phyloP scores from a whole-genome alignment of 2,888 invertebrate genomes.

The Meta bourneti region DNA sequence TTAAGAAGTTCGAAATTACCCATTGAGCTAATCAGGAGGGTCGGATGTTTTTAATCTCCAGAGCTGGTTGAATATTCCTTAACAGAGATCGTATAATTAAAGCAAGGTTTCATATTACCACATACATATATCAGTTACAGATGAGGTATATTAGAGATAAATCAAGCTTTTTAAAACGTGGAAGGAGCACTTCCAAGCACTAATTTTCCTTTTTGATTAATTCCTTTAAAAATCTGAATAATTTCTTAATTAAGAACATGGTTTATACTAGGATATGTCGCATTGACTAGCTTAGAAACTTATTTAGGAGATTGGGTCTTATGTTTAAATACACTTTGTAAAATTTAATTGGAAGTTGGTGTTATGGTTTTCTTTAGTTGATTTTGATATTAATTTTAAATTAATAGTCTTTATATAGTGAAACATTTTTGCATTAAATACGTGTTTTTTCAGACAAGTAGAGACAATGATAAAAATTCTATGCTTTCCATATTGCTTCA shows the following conservation, averaged over 20 bases:
- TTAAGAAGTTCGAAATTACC: too few relatives aligned
- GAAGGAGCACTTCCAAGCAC: neutral
- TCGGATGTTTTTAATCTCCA: neutral
- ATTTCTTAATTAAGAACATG: neutral
- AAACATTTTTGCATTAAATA: too few relatives aligned
- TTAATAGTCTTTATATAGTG: too few relatives aligned
- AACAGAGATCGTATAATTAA: neutral
- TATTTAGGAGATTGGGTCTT: neutral
- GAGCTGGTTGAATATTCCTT: neutral
- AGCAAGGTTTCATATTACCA: neutral
- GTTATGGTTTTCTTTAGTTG: neutral
- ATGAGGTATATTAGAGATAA: neutral
- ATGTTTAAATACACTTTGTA: neutral
- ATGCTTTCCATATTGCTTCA: too few relatives aligned
- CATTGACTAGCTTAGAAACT: neutral
- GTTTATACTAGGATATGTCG: neutral
- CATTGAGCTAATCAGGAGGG: too few relatives aligned
- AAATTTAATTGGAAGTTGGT: neutral
- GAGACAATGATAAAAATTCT: too few relatives aligned
- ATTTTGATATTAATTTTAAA: too few relatives aligned
- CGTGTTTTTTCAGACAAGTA: too few relatives aligned
- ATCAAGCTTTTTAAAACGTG: neutral
- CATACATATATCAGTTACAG: neutral
- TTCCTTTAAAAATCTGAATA: slow-evolving; percentile 2
- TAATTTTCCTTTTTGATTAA: slow-evolving; percentile 9